Evolutionary conservation across 2,797 vertebrate species (phyloP).

Genomic region (Crypturellus tataupa): DNA sequence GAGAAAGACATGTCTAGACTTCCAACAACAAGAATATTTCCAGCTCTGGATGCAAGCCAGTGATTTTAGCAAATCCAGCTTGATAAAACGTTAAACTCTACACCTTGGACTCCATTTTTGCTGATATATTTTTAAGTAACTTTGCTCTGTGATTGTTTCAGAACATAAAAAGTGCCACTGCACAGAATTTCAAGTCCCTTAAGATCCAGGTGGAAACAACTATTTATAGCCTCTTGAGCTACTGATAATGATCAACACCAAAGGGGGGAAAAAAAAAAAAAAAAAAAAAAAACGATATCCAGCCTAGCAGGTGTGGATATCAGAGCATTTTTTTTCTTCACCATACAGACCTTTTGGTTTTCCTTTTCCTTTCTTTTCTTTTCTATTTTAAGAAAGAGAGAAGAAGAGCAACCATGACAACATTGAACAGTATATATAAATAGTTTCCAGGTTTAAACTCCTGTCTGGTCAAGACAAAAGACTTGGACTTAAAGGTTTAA

Average conservation of each 20-base stretch:
- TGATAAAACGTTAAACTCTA: constrained; percentile 10
- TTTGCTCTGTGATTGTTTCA: background rate
- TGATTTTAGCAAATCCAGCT: constrained; percentile 8
- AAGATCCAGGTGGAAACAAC: constrained; percentile 7
- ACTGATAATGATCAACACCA: constrained; percentile 17
- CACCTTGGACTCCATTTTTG: background rate
- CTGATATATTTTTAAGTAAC: background rate
- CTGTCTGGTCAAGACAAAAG: background rate
- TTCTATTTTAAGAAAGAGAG: background rate
- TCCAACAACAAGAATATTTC: constrained; percentile 41
- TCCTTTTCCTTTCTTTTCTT: background rate
- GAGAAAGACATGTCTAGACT: constrained; percentile 43
- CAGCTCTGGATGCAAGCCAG: background rate
- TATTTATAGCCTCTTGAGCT: background rate
- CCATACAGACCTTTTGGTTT: background rate
- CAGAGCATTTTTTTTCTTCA: background rate
- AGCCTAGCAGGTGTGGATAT: constrained; percentile 16
- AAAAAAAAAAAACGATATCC: background rate
- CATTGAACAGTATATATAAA: background rate
- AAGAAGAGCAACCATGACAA: background rate
- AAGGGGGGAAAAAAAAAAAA: background rate
- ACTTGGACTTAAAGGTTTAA: background rate
- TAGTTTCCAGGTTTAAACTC: background rate
- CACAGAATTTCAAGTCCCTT: background rate
- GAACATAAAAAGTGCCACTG: background rate